These are phyloP conservation scores for Rutpela maculata DNA, from an alignment of 2,888 invertebrate species.

Conservation along the genomic window DNA sequence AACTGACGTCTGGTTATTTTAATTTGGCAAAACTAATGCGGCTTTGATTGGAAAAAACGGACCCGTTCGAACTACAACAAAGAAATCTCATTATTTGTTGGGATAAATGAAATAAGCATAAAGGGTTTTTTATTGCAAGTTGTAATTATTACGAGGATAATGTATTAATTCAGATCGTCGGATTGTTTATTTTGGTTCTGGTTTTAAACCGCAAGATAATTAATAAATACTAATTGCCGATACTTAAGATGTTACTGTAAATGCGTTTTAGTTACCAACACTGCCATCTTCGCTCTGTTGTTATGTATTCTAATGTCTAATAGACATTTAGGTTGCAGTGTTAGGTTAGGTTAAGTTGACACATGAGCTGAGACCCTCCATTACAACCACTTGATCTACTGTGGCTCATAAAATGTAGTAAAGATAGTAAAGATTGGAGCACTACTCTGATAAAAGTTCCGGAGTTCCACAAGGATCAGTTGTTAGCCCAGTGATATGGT, in stretches of 20 bases:
- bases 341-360: too few relatives aligned
- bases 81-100: conserved; percentile 26
- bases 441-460: too few relatives aligned
- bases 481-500: too few relatives aligned
- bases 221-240: background rate
- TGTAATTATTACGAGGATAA: background rate
- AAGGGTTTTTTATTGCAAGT: conserved; percentile 17
- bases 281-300: too few relatives aligned
- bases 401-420: too few relatives aligned
- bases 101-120: conserved; percentile 22
- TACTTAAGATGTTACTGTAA: background rate
- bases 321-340: too few relatives aligned
- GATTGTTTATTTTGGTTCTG: background rate
- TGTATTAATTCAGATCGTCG: background rate
- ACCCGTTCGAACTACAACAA: conserved; percentile 1
- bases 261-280: too few relatives aligned
- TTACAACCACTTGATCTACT: too few relatives aligned
- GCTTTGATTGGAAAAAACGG: conserved; percentile 19
- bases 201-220: background rate
- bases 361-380: too few relatives aligned
- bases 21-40: conserved; percentile 41
- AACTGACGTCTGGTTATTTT: conserved; percentile 37
- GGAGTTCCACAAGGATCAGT: too few relatives aligned
- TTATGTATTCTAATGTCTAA: too few relatives aligned
- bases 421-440: too few relatives aligned